phyloP scores from a whole-genome alignment of 2,888 invertebrate genomes.

The Linnaemya vulpina region DNA sequence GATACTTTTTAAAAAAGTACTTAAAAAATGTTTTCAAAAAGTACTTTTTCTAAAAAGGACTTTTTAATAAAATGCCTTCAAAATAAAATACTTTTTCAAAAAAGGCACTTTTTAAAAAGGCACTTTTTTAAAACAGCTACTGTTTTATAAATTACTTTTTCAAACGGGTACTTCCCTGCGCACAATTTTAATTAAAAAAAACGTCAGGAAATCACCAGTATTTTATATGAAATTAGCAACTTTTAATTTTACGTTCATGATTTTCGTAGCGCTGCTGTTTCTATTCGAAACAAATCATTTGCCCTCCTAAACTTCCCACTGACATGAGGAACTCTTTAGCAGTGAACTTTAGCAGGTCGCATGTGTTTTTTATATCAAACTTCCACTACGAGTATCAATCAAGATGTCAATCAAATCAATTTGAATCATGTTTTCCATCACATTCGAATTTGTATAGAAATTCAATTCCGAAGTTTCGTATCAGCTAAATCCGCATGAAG shows the following conservation, averaged over 20 bases:
- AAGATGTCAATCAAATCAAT: slow-evolving; percentile 54
- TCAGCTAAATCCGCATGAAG: slow-evolving; percentile 21
- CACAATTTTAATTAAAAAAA: too few species aligned
- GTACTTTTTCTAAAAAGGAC: background rate
- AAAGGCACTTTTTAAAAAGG: background rate
- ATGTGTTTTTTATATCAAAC: slow-evolving; percentile 1
- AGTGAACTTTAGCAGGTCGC: slow-evolving; percentile 30
- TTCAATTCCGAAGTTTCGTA: slow-evolving; percentile 11
- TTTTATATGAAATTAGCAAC: too few species aligned
- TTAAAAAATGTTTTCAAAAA: too few species aligned
- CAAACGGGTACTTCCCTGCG: too few species aligned
- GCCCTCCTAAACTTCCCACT: slow-evolving; percentile 39
- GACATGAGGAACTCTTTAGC: slow-evolving; percentile 51
- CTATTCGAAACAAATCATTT: background rate
- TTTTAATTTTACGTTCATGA: background rate
- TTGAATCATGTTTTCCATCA: slow-evolving; percentile 50
- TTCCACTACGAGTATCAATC: slow-evolving; percentile 46
- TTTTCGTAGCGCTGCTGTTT: background rate
- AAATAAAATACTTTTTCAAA: background rate
- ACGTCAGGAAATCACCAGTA: too few species aligned
- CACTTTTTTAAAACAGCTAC: background rate
- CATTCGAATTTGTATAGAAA: slow-evolving; percentile 16
- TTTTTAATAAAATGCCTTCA: background rate
- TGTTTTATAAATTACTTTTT: too few species aligned
- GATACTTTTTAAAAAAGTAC: background rate